Conservation (phyloP, 1,140 invertebrate genomes). For the Medauroidea extradentata region DNA sequence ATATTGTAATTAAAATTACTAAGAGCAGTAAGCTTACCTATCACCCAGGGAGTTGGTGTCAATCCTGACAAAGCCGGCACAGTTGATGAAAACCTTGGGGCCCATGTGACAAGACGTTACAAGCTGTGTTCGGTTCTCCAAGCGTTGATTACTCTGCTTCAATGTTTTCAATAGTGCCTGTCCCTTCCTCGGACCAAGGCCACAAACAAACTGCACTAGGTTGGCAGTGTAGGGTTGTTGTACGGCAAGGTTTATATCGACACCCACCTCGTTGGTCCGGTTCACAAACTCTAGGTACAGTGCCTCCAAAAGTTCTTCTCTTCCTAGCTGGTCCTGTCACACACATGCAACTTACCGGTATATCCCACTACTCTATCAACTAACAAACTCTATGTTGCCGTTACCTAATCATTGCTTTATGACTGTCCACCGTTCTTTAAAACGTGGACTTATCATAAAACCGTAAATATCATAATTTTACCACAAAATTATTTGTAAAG, state of each 20-base stretch:
- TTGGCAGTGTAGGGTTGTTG: constrained; percentile 81
- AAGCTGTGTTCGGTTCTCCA: constrained; percentile 93
- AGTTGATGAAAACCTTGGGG: constrained; percentile 98
- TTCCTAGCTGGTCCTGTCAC: constrained; percentile 69
- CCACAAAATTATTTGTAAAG: no score
- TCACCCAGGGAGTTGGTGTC: constrained; percentile 93
- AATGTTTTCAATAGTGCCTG: constrained; percentile 83
- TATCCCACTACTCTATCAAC: no score
- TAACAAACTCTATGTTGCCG: no score
- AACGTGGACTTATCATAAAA: no score
- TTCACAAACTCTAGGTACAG: constrained; percentile 89
- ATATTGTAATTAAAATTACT: no score
- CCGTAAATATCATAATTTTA: no score
- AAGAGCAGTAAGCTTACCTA: no score
- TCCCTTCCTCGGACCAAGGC: constrained; percentile 92
- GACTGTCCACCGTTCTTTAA: no score
- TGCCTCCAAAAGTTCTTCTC: constrained; percentile 81
- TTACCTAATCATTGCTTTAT: no score
- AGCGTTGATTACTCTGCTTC: constrained; percentile 87
- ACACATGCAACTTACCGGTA: no score
- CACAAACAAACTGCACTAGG: constrained; percentile 97
- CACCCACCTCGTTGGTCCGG: constrained; percentile 96
- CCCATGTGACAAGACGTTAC: constrained; percentile 96
- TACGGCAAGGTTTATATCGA: constrained; percentile 93
- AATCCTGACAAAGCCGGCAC: constrained; percentile 98